phyloP scores from a whole-genome alignment of 53 echinoderm and acorn worm species.

The Echinometra lucunter region DNA sequence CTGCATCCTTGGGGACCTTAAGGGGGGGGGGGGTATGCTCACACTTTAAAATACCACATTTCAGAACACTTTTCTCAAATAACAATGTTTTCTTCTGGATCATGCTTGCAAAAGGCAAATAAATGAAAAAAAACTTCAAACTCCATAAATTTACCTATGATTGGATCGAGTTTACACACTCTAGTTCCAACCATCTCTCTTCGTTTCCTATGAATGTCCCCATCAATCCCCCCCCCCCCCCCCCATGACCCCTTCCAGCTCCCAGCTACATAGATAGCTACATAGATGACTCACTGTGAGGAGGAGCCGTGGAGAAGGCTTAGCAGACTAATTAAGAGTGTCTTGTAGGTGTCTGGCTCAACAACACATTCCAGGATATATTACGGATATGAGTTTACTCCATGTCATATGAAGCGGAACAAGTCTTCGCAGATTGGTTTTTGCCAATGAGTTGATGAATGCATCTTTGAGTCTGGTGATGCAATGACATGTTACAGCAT shows the following conservation, averaged over 20 bases:
- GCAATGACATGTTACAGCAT: no score
- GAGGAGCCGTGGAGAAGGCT: background rate
- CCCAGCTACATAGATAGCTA: background rate
- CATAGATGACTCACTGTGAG: background rate
- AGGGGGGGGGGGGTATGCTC: background rate
- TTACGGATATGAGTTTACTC: conserved; percentile 15
- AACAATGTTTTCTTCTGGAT: background rate
- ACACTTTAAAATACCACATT: background rate
- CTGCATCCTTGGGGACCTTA: background rate
- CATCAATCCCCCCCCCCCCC: background rate
- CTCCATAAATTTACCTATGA: no score
- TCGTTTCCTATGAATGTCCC: no score
- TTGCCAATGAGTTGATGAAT: background rate
- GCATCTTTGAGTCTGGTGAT: background rate
- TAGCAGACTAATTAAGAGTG: conserved; percentile 38
- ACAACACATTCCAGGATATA: conserved; percentile 30
- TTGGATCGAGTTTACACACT: background rate
- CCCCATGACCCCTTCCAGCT: background rate
- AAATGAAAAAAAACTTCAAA: no score
- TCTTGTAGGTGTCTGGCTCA: background rate
- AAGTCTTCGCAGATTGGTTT: background rate
- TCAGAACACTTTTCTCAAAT: background rate
- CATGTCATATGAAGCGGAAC: background rate
- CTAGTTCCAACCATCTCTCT: no score
- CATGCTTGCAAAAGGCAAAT: no score